Evolutionary conservation across 2,113 vertebrate genomes (phyloP), one percentile per base, ranked within the genome.

Genomic region (Myodes glareolus): DNA sequence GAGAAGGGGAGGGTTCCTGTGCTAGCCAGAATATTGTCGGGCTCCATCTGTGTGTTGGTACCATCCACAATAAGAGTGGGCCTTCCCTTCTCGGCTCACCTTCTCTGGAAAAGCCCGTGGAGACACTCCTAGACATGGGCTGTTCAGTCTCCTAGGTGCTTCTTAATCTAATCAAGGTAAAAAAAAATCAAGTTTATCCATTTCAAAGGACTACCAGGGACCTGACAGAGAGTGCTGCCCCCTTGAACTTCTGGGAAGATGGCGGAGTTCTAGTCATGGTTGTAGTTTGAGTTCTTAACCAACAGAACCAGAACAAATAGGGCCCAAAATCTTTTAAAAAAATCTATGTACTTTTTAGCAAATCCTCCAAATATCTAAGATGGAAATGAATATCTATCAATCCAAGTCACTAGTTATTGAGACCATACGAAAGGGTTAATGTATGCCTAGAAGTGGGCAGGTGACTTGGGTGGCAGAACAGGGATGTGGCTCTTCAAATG

Each of bases 311-410:
- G 39, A 42, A 39, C 21, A n/a, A n/a, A 17, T 31, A 31, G 7
- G 19, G 55, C 7, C 12, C 58, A 16, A 50, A 5, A 87, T 29
- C 72, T 21, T 73, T 67, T 5, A 14, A 33, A 33, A 84, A 92
- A 87, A 67, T 39, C 16, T 82, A 47, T 61, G 78, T 94, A 39
- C 45, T 95, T 88, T 95, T 88, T 6, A 88, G n/a, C 29, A 91
- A 75, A 27, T 11, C 61, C 45, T 84, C 31, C 45, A 75, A 70
- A 65, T 13, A 88, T 67, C 42, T 17, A 73, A 36, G 33, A 3
- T 17, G 8, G 39, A 90, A 90, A 45, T 95, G 82, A 58, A 25
- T 89, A 73, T 67, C 58, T 91, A 50, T 72, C 63, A 63, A 36
- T 68, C 12, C 29, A 91, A 55, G 42, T 1, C 47, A 97, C 42